A percentile compares a stretch with the other conserved stretches of the same genome.
Evolutionary conservation across 1,140 invertebrate species (phyloP).

Genomic region (Pseudachorutes palmiensis): DNA sequence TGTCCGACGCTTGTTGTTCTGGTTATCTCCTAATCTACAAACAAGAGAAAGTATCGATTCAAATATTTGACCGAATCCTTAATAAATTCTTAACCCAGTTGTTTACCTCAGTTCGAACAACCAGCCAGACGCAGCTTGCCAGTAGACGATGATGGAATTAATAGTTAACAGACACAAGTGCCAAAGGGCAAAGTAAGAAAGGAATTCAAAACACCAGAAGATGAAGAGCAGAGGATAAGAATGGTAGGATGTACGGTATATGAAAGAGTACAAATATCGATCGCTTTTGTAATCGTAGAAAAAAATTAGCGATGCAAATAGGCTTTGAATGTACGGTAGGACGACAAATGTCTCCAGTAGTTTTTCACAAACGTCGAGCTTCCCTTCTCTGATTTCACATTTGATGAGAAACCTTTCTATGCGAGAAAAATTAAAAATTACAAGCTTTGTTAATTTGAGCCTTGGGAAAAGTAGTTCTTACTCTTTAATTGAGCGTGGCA

Average conservation of each 20-base stretch:
- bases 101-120: neutral
- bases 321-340: neutral
- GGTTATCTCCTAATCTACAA: neutral
- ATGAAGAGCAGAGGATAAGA: neutral
- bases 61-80: neutral
- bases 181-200: neutral
- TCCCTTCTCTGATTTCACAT: neutral
- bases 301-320: neutral
- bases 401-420: neutral
- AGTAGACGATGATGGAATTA: neutral
- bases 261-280: neutral
- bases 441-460: neutral
- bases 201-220: neutral
- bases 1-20: neutral
- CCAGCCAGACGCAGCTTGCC: neutral
- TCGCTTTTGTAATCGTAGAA: neutral
- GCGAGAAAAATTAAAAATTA: neutral
- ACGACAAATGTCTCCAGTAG: neutral
- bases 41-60: neutral
- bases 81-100: too few species aligned
- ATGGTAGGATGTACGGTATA: neutral
- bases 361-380: neutral
- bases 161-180: neutral
- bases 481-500: neutral
- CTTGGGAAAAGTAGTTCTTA: neutral